Evolutionary conservation across 2,797 vertebrate species (phyloP).

Genomic region (Protosalanx chinensis): DNA sequence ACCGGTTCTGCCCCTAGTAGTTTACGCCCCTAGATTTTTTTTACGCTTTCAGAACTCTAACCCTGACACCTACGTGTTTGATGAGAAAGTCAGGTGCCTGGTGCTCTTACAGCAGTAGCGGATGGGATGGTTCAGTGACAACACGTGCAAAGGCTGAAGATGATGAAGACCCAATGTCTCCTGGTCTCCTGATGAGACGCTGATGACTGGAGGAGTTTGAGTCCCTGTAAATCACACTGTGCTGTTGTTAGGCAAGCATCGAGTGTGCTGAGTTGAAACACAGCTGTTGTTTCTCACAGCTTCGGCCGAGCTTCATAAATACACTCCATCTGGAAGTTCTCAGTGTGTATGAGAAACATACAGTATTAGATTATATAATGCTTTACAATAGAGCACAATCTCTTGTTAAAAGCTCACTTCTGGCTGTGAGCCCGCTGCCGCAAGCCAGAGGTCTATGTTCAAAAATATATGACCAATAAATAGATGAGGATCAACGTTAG

Average conservation of each 20-base stretch:
- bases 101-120: background rate
- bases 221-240: background rate
- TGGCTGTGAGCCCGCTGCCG: background rate
- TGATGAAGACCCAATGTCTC: background rate
- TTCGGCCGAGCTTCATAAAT: background rate
- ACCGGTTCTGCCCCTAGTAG: too few species aligned
- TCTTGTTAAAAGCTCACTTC: background rate
- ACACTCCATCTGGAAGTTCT: background rate
- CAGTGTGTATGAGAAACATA: background rate
- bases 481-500: background rate
- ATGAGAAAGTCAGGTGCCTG: background rate
- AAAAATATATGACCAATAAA: background rate
- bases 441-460: background rate
- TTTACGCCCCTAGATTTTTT: too few species aligned
- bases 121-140: background rate
- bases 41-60: too few species aligned
- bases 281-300: background rate
- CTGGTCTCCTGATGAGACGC: too few species aligned
- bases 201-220: background rate
- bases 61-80: too few species aligned
- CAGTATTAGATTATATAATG: too few species aligned
- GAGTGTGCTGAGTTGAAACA: background rate
- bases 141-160: background rate
- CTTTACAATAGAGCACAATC: too few species aligned
- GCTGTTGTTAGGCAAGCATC: background rate